These are phyloP conservation scores for Sylvia borin DNA, from an alignment of 2,797 vertebrate species.

Conservation along the genomic window DNA sequence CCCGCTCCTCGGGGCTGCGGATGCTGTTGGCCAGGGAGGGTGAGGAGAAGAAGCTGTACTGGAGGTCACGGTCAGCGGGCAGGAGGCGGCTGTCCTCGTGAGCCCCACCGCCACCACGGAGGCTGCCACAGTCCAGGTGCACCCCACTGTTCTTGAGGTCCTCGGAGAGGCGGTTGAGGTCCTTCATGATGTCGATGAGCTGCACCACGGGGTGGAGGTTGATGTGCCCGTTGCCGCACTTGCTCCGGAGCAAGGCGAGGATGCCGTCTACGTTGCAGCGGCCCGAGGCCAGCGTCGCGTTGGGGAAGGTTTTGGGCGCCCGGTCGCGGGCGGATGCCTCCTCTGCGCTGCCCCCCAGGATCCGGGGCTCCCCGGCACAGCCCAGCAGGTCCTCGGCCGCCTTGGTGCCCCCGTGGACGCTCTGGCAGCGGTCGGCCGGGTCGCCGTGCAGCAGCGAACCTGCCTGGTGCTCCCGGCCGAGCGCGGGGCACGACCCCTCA, in stretches of 20 bases:
- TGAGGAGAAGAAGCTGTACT: constrained; percentile 87
- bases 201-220: constrained; percentile 80
- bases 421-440: constrained; percentile 72
- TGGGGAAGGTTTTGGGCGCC: constrained; percentile 72
- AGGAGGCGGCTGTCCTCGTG: constrained; percentile 69
- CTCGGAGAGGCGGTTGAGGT: constrained; percentile 90
- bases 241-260: constrained; percentile 73
- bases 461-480: constrained; percentile 61
- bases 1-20: constrained; percentile 85
- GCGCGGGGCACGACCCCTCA: constrained; percentile 71
- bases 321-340: constrained; percentile 43
- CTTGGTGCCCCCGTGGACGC: constrained; percentile 62
- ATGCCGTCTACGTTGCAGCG: constrained; percentile 72
- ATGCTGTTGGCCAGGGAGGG: constrained; percentile 91
- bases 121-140: constrained; percentile 85
- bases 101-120: constrained; percentile 65
- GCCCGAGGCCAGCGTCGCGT: constrained; percentile 65
- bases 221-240: constrained; percentile 81
- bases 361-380: constrained; percentile 64
- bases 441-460: constrained; percentile 76
- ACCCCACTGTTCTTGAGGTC: constrained; percentile 88
- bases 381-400: constrained; percentile 62
- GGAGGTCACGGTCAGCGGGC: constrained; percentile 75
- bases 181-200: constrained; percentile 83
- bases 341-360: constrained; percentile 61